Evolutionary conservation across 2,888 invertebrate species (phyloP).

Genomic region (Elmis aenea): DNA sequence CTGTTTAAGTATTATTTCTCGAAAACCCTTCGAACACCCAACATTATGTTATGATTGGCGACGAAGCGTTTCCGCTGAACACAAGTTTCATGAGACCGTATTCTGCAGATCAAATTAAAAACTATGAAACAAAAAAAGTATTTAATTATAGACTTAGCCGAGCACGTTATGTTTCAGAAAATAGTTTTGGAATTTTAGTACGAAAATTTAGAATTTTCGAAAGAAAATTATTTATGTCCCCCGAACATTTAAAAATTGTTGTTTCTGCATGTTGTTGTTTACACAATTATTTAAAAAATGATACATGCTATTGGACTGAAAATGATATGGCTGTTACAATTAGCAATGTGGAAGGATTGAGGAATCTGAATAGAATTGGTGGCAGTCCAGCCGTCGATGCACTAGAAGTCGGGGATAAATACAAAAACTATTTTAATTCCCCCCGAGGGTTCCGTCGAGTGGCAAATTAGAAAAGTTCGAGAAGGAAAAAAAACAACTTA

Average conservation of each 20-base stretch:
- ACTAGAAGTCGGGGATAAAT: slow-evolving; percentile 5
- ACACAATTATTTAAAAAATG: slow-evolving; percentile 9
- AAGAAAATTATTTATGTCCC: slow-evolving; percentile 1
- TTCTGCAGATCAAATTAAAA: slow-evolving; percentile 3
- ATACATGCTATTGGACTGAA: slow-evolving; percentile 5
- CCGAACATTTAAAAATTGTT: slow-evolving; percentile 4
- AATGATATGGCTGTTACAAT: background rate
- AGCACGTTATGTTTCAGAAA: slow-evolving; percentile 5
- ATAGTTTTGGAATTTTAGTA: slow-evolving; percentile 6
- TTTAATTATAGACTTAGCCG: background rate
- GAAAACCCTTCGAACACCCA: no score
- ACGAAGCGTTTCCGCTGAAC: slow-evolving; percentile 6
- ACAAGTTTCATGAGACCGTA: slow-evolving; percentile 8
- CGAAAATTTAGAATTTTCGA: slow-evolving; percentile 6
- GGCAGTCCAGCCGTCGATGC: slow-evolving; percentile 2
- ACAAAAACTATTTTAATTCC: slow-evolving; percentile 5
- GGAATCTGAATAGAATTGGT: slow-evolving; percentile 1
- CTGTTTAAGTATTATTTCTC: no score
- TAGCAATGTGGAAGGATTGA: background rate
- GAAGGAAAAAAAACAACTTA: no score
- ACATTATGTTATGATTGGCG: no score
- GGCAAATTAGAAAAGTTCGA: no score
- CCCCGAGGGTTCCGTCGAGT: background rate
- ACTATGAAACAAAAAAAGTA: slow-evolving; percentile 2
- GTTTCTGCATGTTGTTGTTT: slow-evolving; percentile 3